These are phyloP conservation scores for Lagria hirta DNA, from an alignment of 2,888 invertebrate genomes.

Conservation along the genomic window DNA sequence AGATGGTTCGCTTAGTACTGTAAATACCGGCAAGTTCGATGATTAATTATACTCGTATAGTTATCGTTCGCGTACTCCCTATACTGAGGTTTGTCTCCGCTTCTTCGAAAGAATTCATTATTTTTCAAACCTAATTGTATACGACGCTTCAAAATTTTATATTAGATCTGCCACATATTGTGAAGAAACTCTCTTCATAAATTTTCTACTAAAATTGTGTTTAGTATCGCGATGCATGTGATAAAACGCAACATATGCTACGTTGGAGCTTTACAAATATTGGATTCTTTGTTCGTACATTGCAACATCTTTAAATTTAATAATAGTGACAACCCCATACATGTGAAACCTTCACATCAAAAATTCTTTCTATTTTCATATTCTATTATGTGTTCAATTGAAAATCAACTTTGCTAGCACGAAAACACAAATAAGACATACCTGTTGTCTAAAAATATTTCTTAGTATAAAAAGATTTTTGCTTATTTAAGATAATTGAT, in stretches of 20 bases:
- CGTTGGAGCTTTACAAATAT: slow-evolving; percentile 18
- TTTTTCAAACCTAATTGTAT: slow-evolving; percentile 17
- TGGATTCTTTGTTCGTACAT: slow-evolving; percentile 21
- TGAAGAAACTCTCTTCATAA: slow-evolving; percentile 18
- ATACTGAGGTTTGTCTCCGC: slow-evolving; percentile 18
- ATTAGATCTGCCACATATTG: slow-evolving; percentile 17
- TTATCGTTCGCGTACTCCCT: slow-evolving; percentile 38
- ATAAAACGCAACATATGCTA: slow-evolving; percentile 23
- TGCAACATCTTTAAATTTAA: slow-evolving; percentile 19
- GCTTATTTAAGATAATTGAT: background rate
- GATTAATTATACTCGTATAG: slow-evolving; percentile 54
- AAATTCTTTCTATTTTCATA: too few species aligned
- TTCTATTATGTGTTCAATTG: too few species aligned
- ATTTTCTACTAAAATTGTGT: slow-evolving; percentile 22
- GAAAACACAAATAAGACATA: too few species aligned
- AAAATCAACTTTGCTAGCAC: too few species aligned
- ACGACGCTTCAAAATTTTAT: slow-evolving; percentile 11
- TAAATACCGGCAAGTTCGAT: slow-evolving; percentile 53
- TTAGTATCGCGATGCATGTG: slow-evolving; percentile 25
- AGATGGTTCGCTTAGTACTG: slow-evolving; percentile 52
- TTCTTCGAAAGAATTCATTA: slow-evolving; percentile 25
- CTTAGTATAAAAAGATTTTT: background rate
- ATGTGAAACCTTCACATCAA: too few species aligned
- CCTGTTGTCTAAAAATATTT: background rate
- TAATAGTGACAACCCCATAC: slow-evolving; percentile 7